A percentile compares a stretch with the other conserved stretches of the same genome.
These are phyloP conservation scores for Nematopogon swammerdamellus DNA, from an alignment of 2,888 invertebrate genomes.

Conservation along the genomic window DNA sequence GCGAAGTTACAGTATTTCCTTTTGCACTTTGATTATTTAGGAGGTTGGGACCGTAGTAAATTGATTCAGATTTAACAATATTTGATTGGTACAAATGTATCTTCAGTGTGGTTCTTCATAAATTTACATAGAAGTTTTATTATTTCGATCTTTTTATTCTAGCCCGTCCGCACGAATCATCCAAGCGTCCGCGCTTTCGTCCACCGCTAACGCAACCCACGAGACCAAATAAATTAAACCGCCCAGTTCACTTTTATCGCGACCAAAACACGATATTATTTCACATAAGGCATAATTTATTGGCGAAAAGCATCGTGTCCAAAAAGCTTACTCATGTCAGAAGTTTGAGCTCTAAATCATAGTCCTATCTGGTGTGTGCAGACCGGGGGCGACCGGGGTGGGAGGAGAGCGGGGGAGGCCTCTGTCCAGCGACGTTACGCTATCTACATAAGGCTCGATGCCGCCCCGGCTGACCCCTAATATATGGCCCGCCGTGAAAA, in stretches of 20 bases:
- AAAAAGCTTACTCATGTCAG: conserved; percentile 60
- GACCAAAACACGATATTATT: conserved; percentile 30
- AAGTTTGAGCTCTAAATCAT: conserved; percentile 70
- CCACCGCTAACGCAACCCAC: too few species aligned
- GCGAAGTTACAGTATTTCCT: too few species aligned
- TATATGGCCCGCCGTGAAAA: not conserved
- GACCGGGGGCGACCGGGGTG: conserved; percentile 55
- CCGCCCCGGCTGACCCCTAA: not conserved
- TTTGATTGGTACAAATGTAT: too few species aligned
- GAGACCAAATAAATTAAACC: too few species aligned
- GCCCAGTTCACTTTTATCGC: conserved; percentile 20
- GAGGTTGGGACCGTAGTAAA: too few species aligned
- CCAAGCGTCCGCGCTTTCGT: too few species aligned
- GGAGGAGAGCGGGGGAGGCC: conserved; percentile 1
- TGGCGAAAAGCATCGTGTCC: conserved; percentile 46
- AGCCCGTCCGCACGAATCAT: too few species aligned
- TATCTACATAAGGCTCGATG: not conserved
- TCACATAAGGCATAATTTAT: conserved; percentile 54
- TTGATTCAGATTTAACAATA: too few species aligned
- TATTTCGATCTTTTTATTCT: too few species aligned
- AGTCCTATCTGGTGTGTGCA: conserved; percentile 65
- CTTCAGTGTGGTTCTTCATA: too few species aligned
- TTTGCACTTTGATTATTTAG: too few species aligned
- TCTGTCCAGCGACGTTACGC: conserved; percentile 19
- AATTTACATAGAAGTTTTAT: too few species aligned